Evolutionary conservation across 1,140 invertebrate genomes (phyloP).

Genomic region (Trachymyrmex cornetzi): DNA sequence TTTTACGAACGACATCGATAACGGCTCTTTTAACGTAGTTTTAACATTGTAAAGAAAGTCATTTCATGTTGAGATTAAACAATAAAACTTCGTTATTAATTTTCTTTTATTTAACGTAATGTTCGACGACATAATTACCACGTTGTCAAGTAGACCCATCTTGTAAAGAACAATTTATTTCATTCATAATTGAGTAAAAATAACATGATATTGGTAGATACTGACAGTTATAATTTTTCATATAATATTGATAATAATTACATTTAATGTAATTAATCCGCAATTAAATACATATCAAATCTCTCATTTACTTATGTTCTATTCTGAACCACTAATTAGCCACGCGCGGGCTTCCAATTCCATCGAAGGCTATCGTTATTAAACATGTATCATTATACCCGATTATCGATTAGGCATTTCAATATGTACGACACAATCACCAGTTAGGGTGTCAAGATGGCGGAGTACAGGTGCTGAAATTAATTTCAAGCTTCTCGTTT

Average conservation of each 20-base stretch:
- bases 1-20: conserved; percentile 21
- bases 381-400: conserved; percentile 65
- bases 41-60: conserved; percentile 24
- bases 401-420: conserved; percentile 72
- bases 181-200: conserved; percentile 2
- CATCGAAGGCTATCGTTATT: conserved; percentile 58
- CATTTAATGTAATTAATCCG: not conserved
- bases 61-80: conserved; percentile 13
- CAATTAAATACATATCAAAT: conserved; percentile 16
- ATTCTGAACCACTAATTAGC: conserved; percentile 16
- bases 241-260: conserved; percentile 8
- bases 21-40: conserved; percentile 8
- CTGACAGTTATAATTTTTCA: not conserved
- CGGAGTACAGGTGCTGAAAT: conserved; percentile 51
- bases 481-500: conserved; percentile 62
- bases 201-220: not conserved
- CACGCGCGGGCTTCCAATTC: not conserved
- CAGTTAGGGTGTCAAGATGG: conserved; percentile 65
- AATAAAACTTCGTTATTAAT: conserved; percentile 39
- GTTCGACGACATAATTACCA: not conserved
- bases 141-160: not conserved
- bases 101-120: conserved; percentile 21
- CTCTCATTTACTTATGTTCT: conserved; percentile 27
- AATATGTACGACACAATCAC: conserved; percentile 67
- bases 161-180: not conserved